These are phyloP conservation scores for Drosophila paranaensis DNA, from an alignment of 2,888 invertebrate genomes.

Conservation along the genomic window DNA sequence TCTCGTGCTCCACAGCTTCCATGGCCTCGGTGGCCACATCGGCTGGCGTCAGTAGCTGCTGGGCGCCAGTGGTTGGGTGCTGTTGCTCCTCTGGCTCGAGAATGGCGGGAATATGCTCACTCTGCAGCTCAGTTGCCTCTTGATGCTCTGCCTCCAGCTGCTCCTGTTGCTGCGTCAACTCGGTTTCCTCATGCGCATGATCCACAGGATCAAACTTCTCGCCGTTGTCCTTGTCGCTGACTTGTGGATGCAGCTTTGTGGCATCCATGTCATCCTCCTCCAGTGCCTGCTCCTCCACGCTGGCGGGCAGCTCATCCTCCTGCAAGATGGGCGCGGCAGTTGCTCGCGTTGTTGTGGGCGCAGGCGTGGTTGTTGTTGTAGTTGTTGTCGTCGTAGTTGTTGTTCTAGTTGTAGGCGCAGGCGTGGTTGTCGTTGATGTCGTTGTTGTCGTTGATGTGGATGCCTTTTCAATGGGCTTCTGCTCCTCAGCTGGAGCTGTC, in stretches of 20 bases:
- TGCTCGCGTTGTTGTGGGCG: conserved; percentile 48
- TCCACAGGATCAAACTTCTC: conserved; percentile 56
- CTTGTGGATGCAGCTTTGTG: conserved; percentile 48
- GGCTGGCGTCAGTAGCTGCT: conserved; percentile 65
- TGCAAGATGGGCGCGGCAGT: conserved; percentile 45
- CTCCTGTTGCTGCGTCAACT: conserved; percentile 55
- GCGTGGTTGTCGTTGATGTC: conserved; percentile 31
- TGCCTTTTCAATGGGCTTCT: conserved; percentile 41
- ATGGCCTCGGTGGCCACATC: conserved; percentile 59
- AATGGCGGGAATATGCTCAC: neutral
- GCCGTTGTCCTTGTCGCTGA: conserved; percentile 46
- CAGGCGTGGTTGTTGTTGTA: conserved; percentile 34
- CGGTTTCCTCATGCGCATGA: conserved; percentile 67
- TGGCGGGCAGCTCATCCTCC: conserved; percentile 59
- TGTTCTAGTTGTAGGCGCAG: conserved; percentile 41
- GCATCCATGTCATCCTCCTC: conserved; percentile 80
- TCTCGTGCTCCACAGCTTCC: conserved; percentile 45
- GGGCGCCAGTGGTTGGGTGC: conserved; percentile 58
- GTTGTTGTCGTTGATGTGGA: conserved; percentile 44
- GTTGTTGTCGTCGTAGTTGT: conserved; percentile 43
- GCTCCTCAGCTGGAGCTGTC: conserved; percentile 41
- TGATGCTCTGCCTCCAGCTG: conserved; percentile 19
- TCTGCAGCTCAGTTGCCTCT: conserved; percentile 6
- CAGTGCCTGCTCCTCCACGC: conserved; percentile 67
- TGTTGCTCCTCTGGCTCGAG: conserved; percentile 12